Evolutionary conservation across 2,113 vertebrate species (phyloP).

Genomic region (Macrotis lagotis): DNA sequence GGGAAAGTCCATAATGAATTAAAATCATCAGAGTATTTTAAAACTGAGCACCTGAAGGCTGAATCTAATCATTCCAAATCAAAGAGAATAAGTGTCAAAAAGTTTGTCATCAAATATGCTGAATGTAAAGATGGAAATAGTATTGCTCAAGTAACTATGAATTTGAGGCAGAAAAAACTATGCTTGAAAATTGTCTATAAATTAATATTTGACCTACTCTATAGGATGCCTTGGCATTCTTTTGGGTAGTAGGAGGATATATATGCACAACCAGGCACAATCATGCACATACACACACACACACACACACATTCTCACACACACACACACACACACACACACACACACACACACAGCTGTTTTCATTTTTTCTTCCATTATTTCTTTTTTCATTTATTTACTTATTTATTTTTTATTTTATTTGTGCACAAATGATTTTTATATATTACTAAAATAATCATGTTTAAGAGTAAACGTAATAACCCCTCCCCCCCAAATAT

Average conservation of each 20-base stretch:
- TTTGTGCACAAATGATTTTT: too few relatives aligned
- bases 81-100: conserved; percentile 38
- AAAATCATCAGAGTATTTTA: conserved; percentile 31
- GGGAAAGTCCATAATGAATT: conserved; percentile 37
- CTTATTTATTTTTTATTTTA: too few relatives aligned
- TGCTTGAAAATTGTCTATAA: not conserved
- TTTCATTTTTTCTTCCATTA: too few relatives aligned
- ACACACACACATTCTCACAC: not conserved
- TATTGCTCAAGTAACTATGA: not conserved
- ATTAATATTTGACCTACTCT: conserved; percentile 6
- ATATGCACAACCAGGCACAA: not conserved
- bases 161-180: not conserved
- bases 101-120: conserved; percentile 26
- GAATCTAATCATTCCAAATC: conserved; percentile 15
- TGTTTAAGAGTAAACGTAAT: too few relatives aligned
- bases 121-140: not conserved
- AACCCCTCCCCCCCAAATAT: too few relatives aligned
- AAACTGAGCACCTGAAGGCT: conserved; percentile 26
- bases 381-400: too few relatives aligned
- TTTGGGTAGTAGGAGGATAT: conserved; percentile 17
- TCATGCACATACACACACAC: too few relatives aligned
- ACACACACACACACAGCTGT: not conserved
- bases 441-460: too few relatives aligned
- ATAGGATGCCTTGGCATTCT: conserved; percentile 13
- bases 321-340: not conserved